phyloP scores from a whole-genome alignment of 2,797 vertebrate genomes.

The Enteromius viviparus region DNA sequence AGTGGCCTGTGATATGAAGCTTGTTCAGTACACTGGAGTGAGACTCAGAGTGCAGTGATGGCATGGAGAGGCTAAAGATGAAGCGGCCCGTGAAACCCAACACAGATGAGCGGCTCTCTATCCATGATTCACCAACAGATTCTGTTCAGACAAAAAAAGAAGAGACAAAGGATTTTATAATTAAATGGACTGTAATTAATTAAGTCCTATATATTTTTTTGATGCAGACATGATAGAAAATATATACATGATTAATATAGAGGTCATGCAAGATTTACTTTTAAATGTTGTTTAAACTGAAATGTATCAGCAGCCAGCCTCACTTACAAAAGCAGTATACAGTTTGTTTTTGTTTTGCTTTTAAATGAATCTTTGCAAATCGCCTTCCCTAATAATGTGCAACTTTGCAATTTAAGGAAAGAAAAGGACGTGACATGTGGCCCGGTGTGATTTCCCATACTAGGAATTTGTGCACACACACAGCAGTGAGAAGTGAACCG shows the following conservation, averaged over 20 bases:
- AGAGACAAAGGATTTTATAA: slow-evolving; percentile 51
- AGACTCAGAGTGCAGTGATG: slow-evolving; percentile 38
- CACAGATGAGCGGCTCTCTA: slow-evolving; percentile 38
- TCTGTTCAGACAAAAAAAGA: slow-evolving; percentile 55
- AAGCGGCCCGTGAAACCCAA: slow-evolving; percentile 1
- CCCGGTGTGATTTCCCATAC: no score
- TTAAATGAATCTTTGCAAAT: no score
- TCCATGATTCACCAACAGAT: slow-evolving; percentile 60
- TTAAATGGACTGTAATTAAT: no score
- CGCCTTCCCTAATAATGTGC: no score
- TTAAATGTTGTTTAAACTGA: background rate
- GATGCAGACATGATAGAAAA: background rate
- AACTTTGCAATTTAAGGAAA: no score
- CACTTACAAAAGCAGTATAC: no score
- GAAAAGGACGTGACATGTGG: no score
- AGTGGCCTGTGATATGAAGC: slow-evolving; percentile 29
- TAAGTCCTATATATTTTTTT: no score
- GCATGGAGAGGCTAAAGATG: slow-evolving; percentile 17
- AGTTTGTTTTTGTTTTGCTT: no score
- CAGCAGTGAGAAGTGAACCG: no score
- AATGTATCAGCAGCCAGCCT: no score
- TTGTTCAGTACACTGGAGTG: slow-evolving; percentile 38
- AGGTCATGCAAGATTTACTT: background rate
- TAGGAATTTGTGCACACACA: no score
- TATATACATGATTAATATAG: background rate